Evolutionary conservation across 2,113 vertebrate genomes (phyloP), one percentile per base, ranked within the genome.

Genomic region (Labrus mixtus): DNA sequence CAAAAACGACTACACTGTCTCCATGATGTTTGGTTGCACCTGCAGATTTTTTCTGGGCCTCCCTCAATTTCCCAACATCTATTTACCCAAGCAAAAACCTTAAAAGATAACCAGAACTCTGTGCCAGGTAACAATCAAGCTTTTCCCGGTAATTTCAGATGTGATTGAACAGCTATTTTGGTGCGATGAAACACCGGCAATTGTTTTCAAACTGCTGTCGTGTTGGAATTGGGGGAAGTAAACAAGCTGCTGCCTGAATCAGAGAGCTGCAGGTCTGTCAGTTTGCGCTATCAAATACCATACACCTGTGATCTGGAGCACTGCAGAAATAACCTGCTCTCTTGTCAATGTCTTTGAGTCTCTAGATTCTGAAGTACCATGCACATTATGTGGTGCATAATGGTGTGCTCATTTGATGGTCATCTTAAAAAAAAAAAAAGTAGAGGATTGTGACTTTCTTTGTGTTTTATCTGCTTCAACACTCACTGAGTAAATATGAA

Each of bases 141-240:
- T 23, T 46, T 25, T 56, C n/a, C 22, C n/a, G 12, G 3, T 74
- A 1, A 41, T 53, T 68, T 72, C 22, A 50, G 59, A 19, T 73
- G 22, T 67, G 41, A 72, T 48, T 66, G 61, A 66, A 57, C 10
- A 43, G 36, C 19, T 48, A 13, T 37, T 63, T 22, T 25, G 25
- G 17, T 43, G 45, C 17, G 9, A 65, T 33, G 16, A 55, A 60
- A 64, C 36, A 13, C 19, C 50, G 13, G 37, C 33, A 13, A 15
- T 62, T 23, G n/a, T 37, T 46, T 76, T 46, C 16, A 29, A 43
- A 54, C 51, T 20, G 43, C 36, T 59, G 29, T 50, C 17, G 33
- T 19, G 13, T 23, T 61, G n/a, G 13, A 60, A 15, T 33, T 33
- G 8, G 19, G 13, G 19, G 48, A n/a, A 6, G 8, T 10, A 51